These are phyloP conservation scores for Luperina nickerlii DNA, from an alignment of 2,888 invertebrate species.

Conservation along the genomic window DNA sequence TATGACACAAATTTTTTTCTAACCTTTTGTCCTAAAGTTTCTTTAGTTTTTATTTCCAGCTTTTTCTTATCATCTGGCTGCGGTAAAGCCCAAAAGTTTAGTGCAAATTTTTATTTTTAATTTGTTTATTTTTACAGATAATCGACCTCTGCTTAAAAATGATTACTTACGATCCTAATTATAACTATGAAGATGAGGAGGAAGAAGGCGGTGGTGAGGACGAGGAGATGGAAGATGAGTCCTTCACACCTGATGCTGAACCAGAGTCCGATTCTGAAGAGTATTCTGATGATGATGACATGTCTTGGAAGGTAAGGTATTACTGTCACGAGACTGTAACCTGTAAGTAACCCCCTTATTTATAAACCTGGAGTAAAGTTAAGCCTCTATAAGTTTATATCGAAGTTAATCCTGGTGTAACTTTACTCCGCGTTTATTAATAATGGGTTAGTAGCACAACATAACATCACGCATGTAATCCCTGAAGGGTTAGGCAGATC, in stretches of 20 bases:
- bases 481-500: not conserved
- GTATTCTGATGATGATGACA: slow-evolving; percentile 99
- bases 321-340: not conserved
- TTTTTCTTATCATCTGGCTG: not conserved
- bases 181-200: slow-evolving; percentile 98
- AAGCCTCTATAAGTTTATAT: not conserved
- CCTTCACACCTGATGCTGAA: slow-evolving; percentile 92
- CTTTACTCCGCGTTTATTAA: not conserved
- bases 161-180: slow-evolving; percentile 99
- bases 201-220: slow-evolving; percentile 92
- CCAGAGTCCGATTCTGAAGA: slow-evolving; percentile 97
- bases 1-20: not conserved
- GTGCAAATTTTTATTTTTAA: too few relatives aligned
- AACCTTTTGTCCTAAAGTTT: not conserved
- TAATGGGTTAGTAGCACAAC: not conserved
- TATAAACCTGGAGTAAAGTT: not conserved
- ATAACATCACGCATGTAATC: not conserved
- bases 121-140: too few relatives aligned
- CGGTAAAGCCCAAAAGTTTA: not conserved
- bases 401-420: not conserved
- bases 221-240: slow-evolving; percentile 94
- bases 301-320: slow-evolving; percentile 97
- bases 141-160: slow-evolving; percentile 96
- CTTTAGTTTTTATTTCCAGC: not conserved
- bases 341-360: not conserved